These are phyloP conservation scores for Nephrotoma guestfalica DNA, from an alignment of 2,888 invertebrate genomes.

Conservation along the genomic window DNA sequence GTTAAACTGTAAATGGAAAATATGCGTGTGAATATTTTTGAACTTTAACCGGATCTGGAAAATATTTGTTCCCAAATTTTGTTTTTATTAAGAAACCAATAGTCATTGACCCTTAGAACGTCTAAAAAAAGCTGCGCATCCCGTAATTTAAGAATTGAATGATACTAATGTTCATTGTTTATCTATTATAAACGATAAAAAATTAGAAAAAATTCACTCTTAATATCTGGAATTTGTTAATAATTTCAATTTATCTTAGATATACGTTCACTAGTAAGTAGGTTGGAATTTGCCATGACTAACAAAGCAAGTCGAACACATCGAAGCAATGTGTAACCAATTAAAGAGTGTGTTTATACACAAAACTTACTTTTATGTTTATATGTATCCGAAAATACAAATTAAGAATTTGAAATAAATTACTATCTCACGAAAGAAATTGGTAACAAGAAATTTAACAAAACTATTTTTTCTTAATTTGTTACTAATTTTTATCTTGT, in stretches of 20 bases:
- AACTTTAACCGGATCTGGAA: not conserved
- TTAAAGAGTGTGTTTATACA: not conserved
- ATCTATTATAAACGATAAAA: not conserved
- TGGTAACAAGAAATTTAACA: conserved; percentile 3
- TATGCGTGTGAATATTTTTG: not conserved
- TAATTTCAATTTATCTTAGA: not conserved
- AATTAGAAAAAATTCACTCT: not conserved
- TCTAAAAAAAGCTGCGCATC: not conserved
- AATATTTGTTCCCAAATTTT: not conserved
- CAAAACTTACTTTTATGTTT: not conserved
- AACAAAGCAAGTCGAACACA: not conserved
- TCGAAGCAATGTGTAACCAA: not conserved
- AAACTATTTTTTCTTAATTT: not conserved
- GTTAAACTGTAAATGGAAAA: not conserved
- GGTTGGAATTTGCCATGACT: not conserved
- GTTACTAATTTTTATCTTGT: not conserved
- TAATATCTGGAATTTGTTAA: not conserved
- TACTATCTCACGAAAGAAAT: conserved; percentile 2
- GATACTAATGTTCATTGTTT: not conserved
- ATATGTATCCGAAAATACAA: not conserved
- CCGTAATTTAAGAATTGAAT: not conserved
- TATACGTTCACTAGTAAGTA: not conserved
- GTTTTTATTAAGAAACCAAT: not conserved
- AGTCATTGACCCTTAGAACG: not conserved
- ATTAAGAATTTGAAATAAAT: not conserved